A percentile compares a stretch with the other conserved stretches of the same genome.
These are phyloP conservation scores for Drosophila recens DNA, from an alignment of 2,888 invertebrate species.

Conservation along the genomic window DNA sequence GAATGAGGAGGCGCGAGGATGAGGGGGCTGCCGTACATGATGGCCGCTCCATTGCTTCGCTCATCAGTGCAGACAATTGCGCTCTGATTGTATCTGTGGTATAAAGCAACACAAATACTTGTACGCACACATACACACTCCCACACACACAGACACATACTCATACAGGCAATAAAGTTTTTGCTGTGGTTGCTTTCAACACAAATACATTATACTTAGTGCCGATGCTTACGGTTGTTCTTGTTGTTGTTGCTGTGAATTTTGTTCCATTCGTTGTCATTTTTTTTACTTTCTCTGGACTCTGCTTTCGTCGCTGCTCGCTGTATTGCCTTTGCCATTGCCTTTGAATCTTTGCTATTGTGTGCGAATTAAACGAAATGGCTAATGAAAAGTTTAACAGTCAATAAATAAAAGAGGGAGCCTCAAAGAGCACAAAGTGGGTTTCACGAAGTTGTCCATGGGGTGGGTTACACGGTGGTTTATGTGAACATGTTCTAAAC, in stretches of 20 bases:
- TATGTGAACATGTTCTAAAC: slow-evolving; percentile 6
- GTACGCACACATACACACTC: slow-evolving; percentile 23
- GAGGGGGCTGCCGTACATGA: slow-evolving; percentile 44
- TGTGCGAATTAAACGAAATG: slow-evolving; percentile 81
- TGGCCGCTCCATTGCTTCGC: slow-evolving; percentile 56
- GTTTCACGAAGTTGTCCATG: background rate
- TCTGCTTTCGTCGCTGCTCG: slow-evolving; percentile 20
- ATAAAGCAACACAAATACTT: slow-evolving; percentile 10
- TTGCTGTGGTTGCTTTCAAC: slow-evolving; percentile 75
- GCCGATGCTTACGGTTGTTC: slow-evolving; percentile 45
- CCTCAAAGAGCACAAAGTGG: slow-evolving; percentile 31
- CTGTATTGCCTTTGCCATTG: slow-evolving; percentile 37
- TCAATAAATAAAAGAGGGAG: slow-evolving; percentile 74
- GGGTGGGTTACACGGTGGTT: background rate
- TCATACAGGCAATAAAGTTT: slow-evolving; percentile 69
- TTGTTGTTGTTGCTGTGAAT: slow-evolving; percentile 29
- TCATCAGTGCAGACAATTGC: slow-evolving; percentile 78
- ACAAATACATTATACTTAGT: slow-evolving; percentile 80
- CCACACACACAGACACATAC: slow-evolving; percentile 12
- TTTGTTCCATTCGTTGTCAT: slow-evolving; percentile 40
- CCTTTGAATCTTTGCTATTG: slow-evolving; percentile 73
- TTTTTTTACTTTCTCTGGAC: slow-evolving; percentile 16
- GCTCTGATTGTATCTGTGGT: slow-evolving; percentile 76
- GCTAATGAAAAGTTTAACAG: slow-evolving; percentile 82
- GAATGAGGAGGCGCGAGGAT: slow-evolving; percentile 18